Percentiles rank a stretch among this genome's conserved stretches.
These are phyloP conservation scores for Chaenogobius annularis DNA, from an alignment of 2,113 vertebrate genomes.

Conservation along the genomic window DNA sequence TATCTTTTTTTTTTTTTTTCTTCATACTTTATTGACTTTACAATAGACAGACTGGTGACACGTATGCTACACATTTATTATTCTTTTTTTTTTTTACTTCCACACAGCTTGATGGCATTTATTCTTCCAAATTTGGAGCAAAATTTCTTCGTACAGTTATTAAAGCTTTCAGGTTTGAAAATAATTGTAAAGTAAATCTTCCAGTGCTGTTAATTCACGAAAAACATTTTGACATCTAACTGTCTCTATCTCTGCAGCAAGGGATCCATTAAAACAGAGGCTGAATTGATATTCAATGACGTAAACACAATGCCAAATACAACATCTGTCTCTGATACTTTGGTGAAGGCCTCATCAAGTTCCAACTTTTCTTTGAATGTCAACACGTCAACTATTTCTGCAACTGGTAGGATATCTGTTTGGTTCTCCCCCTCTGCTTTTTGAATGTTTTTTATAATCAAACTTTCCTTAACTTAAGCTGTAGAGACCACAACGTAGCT, in stretches of 20 bases:
- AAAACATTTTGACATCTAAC: background rate
- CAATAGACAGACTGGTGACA: too few species aligned
- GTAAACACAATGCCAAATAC: background rate
- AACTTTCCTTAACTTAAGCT: background rate
- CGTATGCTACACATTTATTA: too few species aligned
- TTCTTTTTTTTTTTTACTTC: background rate
- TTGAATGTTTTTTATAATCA: background rate
- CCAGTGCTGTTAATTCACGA: background rate
- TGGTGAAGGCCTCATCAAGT: background rate
- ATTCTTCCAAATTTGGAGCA: background rate
- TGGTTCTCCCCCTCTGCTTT: background rate
- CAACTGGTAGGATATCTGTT: background rate
- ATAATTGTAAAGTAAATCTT: background rate
- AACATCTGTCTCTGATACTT: background rate
- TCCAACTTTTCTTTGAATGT: background rate
- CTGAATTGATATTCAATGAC: background rate
- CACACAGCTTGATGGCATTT: background rate
- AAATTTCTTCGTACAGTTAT: background rate
- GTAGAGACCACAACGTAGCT: background rate
- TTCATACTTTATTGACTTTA: background rate
- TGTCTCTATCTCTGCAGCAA: background rate
- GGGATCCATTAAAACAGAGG: background rate
- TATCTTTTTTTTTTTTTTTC: background rate
- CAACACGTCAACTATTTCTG: slow-evolving; percentile 1
- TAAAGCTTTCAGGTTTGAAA: background rate